Conservation (phyloP, 2,113 vertebrate genomes). For the Cairina moschata region DNA sequence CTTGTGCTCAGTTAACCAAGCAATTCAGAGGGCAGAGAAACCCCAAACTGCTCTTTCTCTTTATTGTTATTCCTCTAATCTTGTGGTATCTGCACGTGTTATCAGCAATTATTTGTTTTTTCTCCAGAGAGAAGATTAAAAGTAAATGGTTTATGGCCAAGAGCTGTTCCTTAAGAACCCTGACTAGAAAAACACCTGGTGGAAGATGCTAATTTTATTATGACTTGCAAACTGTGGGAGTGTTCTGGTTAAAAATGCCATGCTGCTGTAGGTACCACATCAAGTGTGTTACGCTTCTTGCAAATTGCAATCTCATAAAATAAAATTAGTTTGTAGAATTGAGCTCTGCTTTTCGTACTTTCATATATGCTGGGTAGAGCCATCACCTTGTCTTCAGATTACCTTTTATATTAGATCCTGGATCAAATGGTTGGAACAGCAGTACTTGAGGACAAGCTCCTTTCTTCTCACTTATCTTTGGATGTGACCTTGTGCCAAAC, state of each 20-base stretch:
- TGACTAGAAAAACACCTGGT: not conserved
- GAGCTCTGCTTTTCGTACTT: not conserved
- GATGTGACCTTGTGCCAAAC: not conserved
- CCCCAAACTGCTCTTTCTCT: not conserved
- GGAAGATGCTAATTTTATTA: not conserved
- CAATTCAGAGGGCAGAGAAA: not conserved
- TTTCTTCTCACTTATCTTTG: not conserved
- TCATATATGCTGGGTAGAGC: not conserved
- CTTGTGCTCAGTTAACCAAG: not conserved
- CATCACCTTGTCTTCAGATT: not conserved
- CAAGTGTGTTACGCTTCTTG: not conserved
- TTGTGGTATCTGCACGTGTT: not conserved
- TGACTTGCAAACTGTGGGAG: not conserved
- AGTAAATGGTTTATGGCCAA: not conserved
- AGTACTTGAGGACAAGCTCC: not conserved
- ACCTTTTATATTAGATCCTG: not conserved
- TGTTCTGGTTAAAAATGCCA: not conserved
- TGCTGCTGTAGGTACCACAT: not conserved
- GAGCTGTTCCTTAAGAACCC: not conserved
- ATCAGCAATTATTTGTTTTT: not conserved
- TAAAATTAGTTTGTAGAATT: not conserved
- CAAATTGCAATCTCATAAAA: not conserved
- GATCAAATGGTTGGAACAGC: not conserved
- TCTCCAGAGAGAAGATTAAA: not conserved
- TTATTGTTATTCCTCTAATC: not conserved